Conservation (phyloP, 2,797 vertebrate genomes). For the Glossophaga mutica region DNA sequence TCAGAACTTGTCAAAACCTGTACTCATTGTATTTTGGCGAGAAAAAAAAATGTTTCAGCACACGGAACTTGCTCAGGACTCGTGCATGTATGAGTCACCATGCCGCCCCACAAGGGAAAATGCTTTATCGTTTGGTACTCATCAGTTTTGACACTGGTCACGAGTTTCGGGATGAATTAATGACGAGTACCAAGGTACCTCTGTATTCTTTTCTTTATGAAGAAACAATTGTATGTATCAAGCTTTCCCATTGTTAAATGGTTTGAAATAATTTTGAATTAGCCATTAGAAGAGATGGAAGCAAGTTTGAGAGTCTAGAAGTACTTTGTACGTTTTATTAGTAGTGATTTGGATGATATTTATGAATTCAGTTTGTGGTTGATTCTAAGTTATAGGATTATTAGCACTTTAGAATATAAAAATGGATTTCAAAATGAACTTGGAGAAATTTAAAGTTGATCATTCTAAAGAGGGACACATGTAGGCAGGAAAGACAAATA, state of each 20-base stretch:
- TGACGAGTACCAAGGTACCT: neutral
- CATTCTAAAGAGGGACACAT: constrained; percentile 38
- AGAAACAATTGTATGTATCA: neutral
- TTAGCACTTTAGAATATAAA: constrained; percentile 14
- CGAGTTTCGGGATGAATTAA: neutral
- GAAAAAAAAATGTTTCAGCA: neutral
- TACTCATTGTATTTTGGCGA: neutral
- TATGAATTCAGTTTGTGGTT: neutral
- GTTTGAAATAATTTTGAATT: constrained; percentile 15
- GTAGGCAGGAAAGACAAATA: constrained; percentile 8
- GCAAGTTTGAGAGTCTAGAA: neutral
- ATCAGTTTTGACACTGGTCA: neutral
- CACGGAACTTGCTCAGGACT: neutral
- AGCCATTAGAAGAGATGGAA: neutral
- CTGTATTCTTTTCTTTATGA: neutral
- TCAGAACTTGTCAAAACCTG: neutral
- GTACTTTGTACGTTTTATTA: neutral
- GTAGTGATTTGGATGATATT: neutral
- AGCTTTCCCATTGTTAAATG: neutral
- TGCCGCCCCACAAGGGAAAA: neutral
- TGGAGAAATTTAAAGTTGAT: neutral
- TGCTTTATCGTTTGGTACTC: neutral
- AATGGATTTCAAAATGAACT: constrained; percentile 45
- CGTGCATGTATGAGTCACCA: neutral
- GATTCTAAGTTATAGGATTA: neutral